Base-by-base conservation (phyloP, 2,888 invertebrate genomes). In the Andrena fulva region DNA sequence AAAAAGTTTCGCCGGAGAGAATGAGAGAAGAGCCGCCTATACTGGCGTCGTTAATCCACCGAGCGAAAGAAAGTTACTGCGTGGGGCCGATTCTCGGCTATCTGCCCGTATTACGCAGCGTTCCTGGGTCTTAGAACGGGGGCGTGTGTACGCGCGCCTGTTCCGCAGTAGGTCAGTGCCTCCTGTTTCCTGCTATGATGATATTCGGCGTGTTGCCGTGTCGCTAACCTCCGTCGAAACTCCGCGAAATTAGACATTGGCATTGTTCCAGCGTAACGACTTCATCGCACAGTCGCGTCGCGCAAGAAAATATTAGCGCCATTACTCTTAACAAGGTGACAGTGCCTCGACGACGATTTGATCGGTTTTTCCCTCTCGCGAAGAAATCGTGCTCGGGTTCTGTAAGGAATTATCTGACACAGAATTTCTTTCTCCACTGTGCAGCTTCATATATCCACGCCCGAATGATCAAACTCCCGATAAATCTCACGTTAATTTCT, bases 241-340 rank as follows among this genome's bases (percentile, higher is more conserved):
- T 73, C 56, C 64, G 74, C 87, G 85, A 78, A 88, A 88, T 88
- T 88, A 87, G 86, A 88, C 74, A 59, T 84, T 88, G 88, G 88
- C 88, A 59, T 54, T 64, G 84, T 75, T 84, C 88, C 88, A 88
- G 77, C 87, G 74, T 88, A 88, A 88, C 88, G 88, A 88, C 85
- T 88, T 88, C 88, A 87, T 88, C 84, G 78, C 81, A 80, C 81
- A 80, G 62, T 77, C 66, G 62, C 54, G 74, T 75, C 73, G 80
- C 73, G 82, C 85, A 84, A 87, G 87, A 88, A 88, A 88, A 87
- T 87, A 88, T 88, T 87, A 81, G 87, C 82, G 81, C 72, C 88
- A 85, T 88, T 87, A 86, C 86, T 87, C 87, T 83, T 88, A 88
- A 88, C 88, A 79, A 88, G 86, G 69, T 70, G 75, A 63, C 80